These are phyloP conservation scores for Anastrepha ludens DNA, from an alignment of 1,140 invertebrate genomes.

Conservation along the genomic window DNA sequence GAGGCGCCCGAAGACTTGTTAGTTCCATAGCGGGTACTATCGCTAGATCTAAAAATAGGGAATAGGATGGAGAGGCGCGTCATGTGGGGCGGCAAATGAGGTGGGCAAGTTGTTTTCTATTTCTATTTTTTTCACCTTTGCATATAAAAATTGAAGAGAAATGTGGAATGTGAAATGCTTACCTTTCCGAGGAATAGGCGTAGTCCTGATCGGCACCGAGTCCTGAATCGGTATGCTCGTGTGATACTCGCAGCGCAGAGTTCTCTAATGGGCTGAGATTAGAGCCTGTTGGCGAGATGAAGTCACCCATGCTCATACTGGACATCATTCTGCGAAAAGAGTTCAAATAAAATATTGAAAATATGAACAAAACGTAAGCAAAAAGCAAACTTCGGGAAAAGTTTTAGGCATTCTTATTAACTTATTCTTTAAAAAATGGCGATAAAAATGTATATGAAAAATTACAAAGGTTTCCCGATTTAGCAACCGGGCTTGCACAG, in stretches of 20 bases:
- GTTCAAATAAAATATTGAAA: background rate
- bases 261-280: constrained; percentile 72
- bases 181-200: constrained; percentile 80
- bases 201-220: constrained; percentile 82
- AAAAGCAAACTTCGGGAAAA: no score
- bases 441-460: no score
- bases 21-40: constrained; percentile 73
- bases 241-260: constrained; percentile 77
- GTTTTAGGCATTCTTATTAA: no score
- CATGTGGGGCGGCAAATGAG: background rate
- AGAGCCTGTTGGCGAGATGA: constrained; percentile 72
- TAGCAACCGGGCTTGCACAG: no score
- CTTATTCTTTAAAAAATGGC: no score
- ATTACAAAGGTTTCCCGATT: no score
- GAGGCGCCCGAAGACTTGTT: constrained; percentile 73
- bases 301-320: constrained; percentile 74
- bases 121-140: background rate
- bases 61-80: background rate
- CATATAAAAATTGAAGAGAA: background rate
- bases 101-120: background rate
- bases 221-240: constrained; percentile 82
- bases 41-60: constrained; percentile 67
- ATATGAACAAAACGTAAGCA: no score
- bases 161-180: constrained; percentile 7
- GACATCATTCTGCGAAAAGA: constrained; percentile 71